Evolutionary conservation across 92 coral and sea anemone genomes (phyloP), one percentile per base, ranked within the genome.

Genomic region (Heliopora coerulea): DNA sequence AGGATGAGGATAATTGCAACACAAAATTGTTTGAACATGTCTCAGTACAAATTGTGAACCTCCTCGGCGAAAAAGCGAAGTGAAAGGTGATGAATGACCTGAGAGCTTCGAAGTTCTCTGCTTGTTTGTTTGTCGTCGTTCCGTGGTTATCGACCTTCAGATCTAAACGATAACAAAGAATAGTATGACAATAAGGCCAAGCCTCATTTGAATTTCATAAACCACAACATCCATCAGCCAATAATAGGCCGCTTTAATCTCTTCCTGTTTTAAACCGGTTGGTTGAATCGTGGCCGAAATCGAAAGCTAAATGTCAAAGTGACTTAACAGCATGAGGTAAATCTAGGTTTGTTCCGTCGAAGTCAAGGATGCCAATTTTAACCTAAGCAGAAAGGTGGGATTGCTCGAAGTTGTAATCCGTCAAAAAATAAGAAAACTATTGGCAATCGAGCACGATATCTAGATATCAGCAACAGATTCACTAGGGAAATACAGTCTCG

Each of bases 151-250:
- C 58, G 34, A 8, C 14, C 21, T 39, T 13, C 27, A 26, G 74
- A 67, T 67, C 74, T 67, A 46, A 41, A 67, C 42, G 72, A 65
- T 29, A 67, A 33, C 41, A 67, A 44, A 67, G 74, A 67, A 46
- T 67, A 67, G 57, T 44, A 56, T 67, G 74, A 67, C 59, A 67
- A 67, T 67, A 30, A 67, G 58, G 20, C 14, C 74, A 67, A 67
- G 74, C 26, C 30, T 67, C 74, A 67, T 67, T 67, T 67, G 74
- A 67, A 67, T 67, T 67, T 67, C 74, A 67, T 67, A 67, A 67
- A 67, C 39, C 37, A n/a, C 37, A 27, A 67, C 48, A n/a, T 0
- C 31, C 58, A 26, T 67, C 54, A 48, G 39, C 74, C 74, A 67
- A 67, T 67, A 24, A 29, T 33, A 35, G 6, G 48, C 2, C 48